Evolutionary conservation across 2,888 invertebrate genomes (phyloP), one percentile per base, ranked within the genome.

Genomic region (Lycophotia porphyrea): DNA sequence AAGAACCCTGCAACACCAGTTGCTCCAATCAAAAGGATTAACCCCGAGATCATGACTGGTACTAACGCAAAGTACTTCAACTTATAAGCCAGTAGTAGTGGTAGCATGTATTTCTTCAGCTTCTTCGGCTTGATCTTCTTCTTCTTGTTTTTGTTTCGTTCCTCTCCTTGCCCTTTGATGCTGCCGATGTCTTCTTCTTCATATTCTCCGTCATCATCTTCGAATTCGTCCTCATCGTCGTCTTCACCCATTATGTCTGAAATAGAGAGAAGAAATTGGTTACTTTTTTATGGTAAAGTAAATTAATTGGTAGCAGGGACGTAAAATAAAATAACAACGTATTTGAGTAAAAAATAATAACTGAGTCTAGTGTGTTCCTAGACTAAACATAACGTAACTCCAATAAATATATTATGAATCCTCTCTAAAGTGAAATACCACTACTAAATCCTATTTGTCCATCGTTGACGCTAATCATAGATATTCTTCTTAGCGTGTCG

Each of bases 1-100:
- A 98, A 98, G 95, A 98, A 98, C 83, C 98, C 98, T 34, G 98
- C 98, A 77, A 98, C 92, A 31, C 98, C 98, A 0, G 98, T 98
- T 0, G 98, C 97, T 79, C 98, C 98, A 8, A 98, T 97, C 68
- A 98, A 93, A 15, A 98, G 94, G 2, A 98, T 95, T 36, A 98
- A 93, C 11, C 97, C 97, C 71, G 98, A 98, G 84, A 98, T 97
- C 91, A 98, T 93, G 0, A 98, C 97, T 1, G 98, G 98, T 58
- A 98, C 97, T 72, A 98, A 92, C 2, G 98, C 97, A 87, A 98
- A 97, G 92, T 98, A 98, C 92, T 98, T 98, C 91, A 98, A 93
- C 93, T 98, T 98, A 93, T 98, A 98, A 0, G 98, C 98, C 88
- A 98, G 90, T 47, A 98, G 95, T 31, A 98, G 94, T 0, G 98